phyloP scores from a whole-genome alignment of 1,140 invertebrate genomes.

The Papilio polyxenes region DNA sequence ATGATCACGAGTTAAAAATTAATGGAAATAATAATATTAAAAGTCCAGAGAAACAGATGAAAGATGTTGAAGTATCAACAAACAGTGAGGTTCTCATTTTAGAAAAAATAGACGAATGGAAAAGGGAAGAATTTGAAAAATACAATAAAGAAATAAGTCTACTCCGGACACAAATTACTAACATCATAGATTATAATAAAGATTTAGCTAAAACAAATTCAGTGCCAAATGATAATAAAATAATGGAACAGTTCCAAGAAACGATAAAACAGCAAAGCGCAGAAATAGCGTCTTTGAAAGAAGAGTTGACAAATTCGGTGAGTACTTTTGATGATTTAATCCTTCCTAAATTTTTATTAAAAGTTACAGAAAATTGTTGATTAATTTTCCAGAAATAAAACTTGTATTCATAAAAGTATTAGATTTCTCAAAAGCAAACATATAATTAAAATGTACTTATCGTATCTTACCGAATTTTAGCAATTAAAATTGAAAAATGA shows the following conservation, averaged over 20 bases:
- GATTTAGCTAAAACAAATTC: constrained; percentile 52
- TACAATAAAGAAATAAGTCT: constrained; percentile 74
- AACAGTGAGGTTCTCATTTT: constrained; percentile 63
- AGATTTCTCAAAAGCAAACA: not conserved
- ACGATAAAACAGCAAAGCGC: constrained; percentile 68
- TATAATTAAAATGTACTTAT: not conserved
- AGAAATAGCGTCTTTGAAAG: constrained; percentile 66
- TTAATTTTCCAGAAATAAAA: too few species aligned
- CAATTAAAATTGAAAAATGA: constrained; percentile 52
- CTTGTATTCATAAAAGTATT: too few species aligned
- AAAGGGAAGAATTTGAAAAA: constrained; percentile 74
- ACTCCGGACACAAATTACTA: constrained; percentile 67
- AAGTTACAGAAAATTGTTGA: too few species aligned
- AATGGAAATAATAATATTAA: constrained; percentile 29
- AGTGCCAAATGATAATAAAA: constrained; percentile 61
- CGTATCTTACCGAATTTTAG: constrained; percentile 40
- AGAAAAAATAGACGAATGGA: constrained; percentile 74
- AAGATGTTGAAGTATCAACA: constrained; percentile 66
- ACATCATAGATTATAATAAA: constrained; percentile 65
- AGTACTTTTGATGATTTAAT: constrained; percentile 34
- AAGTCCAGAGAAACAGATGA: constrained; percentile 49
- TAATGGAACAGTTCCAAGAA: constrained; percentile 64
- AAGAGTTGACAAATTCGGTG: constrained; percentile 62
- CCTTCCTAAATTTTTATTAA: not conserved
- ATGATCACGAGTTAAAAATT: constrained; percentile 33